phyloP scores from a whole-genome alignment of 2,888 invertebrate species.

The Polyploca ridens region DNA sequence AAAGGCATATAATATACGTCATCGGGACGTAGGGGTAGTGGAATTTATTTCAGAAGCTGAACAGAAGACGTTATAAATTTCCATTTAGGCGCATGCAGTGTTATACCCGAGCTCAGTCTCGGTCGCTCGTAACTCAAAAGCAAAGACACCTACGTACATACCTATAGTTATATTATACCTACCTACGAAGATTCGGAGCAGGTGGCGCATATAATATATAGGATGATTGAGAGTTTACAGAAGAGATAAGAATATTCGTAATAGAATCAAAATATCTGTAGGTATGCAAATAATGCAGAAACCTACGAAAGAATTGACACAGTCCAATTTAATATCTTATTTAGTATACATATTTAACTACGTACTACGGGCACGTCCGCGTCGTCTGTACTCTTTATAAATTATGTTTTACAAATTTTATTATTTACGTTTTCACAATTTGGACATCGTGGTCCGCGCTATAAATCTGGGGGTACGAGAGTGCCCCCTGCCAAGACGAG shows the following conservation, averaged over 20 bases:
- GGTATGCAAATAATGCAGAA: too few relatives aligned
- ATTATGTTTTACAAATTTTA: too few relatives aligned
- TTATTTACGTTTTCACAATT: too few relatives aligned
- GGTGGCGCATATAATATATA: constrained; percentile 53
- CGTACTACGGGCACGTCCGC: too few relatives aligned
- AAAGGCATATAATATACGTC: constrained; percentile 8
- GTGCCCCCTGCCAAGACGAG: too few relatives aligned
- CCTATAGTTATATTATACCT: constrained; percentile 2
- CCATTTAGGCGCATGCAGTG: constrained; percentile 62
- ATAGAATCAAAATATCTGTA: not conserved
- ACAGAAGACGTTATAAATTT: constrained; percentile 65
- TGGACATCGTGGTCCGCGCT: too few relatives aligned
- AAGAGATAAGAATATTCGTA: not conserved
- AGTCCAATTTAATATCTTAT: too few relatives aligned
- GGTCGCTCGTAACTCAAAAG: constrained; percentile 60
- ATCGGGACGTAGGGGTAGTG: constrained; percentile 30
- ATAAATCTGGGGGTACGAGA: too few relatives aligned
- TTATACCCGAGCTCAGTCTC: constrained; percentile 41
- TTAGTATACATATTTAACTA: too few relatives aligned
- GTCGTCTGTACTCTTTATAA: too few relatives aligned
- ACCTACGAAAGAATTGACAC: too few relatives aligned
- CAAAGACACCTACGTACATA: constrained; percentile 56
- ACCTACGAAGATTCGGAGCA: constrained; percentile 63
- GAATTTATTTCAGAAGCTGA: constrained; percentile 44
- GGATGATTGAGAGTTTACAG: constrained; percentile 24